Conservation (phyloP, 1,140 invertebrate genomes). For the Drosophila bocki region DNA sequence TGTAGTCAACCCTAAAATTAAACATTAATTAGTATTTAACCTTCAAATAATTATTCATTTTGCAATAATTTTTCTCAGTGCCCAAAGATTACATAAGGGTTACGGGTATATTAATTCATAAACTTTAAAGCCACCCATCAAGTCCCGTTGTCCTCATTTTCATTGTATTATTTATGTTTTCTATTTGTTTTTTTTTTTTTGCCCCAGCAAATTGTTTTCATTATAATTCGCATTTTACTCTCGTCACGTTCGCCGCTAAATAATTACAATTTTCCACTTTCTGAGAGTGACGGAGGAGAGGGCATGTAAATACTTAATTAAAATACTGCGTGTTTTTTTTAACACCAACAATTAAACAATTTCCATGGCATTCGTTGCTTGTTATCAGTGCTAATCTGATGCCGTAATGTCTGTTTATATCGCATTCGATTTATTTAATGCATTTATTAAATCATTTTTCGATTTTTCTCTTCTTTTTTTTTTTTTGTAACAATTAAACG, state of each 20-base stretch:
- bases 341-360: conserved; percentile 23
- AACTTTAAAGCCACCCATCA: conserved; percentile 1
- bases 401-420: conserved; percentile 5
- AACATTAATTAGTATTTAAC: background rate
- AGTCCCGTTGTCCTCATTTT: background rate
- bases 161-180: background rate
- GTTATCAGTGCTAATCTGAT: conserved; percentile 44
- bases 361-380: conserved; percentile 14
- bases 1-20: background rate
- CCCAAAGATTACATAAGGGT: background rate
- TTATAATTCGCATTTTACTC: conserved; percentile 42
- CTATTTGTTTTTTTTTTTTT: conserved; percentile 14
- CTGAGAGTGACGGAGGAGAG: background rate
- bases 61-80: background rate
- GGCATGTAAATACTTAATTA: conserved; percentile 50
- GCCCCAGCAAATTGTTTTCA: conserved; percentile 31
- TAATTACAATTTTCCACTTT: conserved; percentile 58
- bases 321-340: conserved; percentile 32
- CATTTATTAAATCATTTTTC: conserved; percentile 10
- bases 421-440: background rate
- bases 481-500: background rate
- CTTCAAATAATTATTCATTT: no score
- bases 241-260: conserved; percentile 61
- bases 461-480: background rate
- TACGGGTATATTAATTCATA: background rate